These are phyloP conservation scores for Habropoda laboriosa DNA, from an alignment of 1,140 invertebrate genomes.

Conservation along the genomic window DNA sequence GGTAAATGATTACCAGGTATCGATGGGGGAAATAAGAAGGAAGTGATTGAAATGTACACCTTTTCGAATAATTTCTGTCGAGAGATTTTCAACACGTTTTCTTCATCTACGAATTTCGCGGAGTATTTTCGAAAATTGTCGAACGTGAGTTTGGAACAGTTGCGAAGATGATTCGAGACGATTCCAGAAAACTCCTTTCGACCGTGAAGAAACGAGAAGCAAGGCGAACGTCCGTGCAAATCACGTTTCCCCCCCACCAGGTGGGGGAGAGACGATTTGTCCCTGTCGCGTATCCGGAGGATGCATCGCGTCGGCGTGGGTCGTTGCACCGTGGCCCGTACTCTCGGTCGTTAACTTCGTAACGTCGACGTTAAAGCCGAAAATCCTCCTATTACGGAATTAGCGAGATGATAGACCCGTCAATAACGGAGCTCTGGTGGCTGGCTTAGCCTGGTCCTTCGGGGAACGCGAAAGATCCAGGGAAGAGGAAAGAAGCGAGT, in stretches of 20 bases:
- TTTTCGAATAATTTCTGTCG: no score
- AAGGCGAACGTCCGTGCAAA: conserved; percentile 3
- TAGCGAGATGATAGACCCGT: conserved; percentile 80
- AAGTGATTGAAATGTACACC: no score
- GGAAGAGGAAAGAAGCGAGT: conserved; percentile 56
- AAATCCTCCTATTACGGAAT: conserved; percentile 79
- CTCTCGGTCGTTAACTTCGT: conserved; percentile 72
- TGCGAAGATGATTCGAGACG: not conserved
- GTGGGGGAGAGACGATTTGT: conserved; percentile 18
- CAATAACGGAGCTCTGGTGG: conserved; percentile 69
- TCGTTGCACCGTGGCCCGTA: conserved; percentile 60
- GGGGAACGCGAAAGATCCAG: conserved; percentile 62
- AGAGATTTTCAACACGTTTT: no score
- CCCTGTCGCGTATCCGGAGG: conserved; percentile 22
- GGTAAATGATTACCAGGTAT: not conserved
- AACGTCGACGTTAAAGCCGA: conserved; percentile 71
- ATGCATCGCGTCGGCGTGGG: conserved; percentile 51
- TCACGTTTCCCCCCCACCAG: not conserved
- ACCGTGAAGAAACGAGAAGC: not conserved
- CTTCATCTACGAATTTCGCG: no score
- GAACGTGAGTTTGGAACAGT: no score
- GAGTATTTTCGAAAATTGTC: no score
- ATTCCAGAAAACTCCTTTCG: not conserved
- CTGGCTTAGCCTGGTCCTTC: conserved; percentile 66
- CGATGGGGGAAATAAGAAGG: no score